Conservation (phyloP, 1,140 invertebrate genomes). For the Helicoverpa zea region DNA sequence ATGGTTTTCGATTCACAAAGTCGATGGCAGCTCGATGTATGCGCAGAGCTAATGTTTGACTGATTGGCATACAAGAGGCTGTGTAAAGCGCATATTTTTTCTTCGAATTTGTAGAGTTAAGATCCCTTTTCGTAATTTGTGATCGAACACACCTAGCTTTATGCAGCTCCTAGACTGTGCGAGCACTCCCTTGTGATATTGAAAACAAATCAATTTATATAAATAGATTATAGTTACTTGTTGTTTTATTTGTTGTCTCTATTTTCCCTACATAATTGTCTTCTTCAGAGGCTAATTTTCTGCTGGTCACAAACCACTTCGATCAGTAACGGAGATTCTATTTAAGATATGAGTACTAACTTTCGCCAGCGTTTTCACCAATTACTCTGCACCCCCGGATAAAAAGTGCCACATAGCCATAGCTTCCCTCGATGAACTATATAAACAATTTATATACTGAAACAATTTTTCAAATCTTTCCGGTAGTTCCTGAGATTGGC, state of each 20-base stretch:
- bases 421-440: no score
- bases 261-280: neutral
- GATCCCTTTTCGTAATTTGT: slow-evolving; percentile 59
- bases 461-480: no score
- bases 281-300: neutral
- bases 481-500: no score
- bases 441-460: no score
- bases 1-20: neutral
- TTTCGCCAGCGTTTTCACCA: no score
- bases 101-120: slow-evolving; percentile 53
- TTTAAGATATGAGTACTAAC: no score
- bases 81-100: neutral
- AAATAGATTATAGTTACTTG: slow-evolving; percentile 27
- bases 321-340: no score
- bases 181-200: slow-evolving; percentile 75
- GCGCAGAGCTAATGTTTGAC: neutral
- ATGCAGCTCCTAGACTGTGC: slow-evolving; percentile 65
- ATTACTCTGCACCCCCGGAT: no score
- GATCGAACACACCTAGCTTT: slow-evolving; percentile 67
- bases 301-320: no score
- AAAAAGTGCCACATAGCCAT: no score
- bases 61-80: neutral
- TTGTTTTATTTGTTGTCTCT: slow-evolving; percentile 18
- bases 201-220: slow-evolving; percentile 51
- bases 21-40: neutral